Evolutionary conservation across 1,140 invertebrate species (phyloP).

Genomic region (Drosophila nikananu): DNA sequence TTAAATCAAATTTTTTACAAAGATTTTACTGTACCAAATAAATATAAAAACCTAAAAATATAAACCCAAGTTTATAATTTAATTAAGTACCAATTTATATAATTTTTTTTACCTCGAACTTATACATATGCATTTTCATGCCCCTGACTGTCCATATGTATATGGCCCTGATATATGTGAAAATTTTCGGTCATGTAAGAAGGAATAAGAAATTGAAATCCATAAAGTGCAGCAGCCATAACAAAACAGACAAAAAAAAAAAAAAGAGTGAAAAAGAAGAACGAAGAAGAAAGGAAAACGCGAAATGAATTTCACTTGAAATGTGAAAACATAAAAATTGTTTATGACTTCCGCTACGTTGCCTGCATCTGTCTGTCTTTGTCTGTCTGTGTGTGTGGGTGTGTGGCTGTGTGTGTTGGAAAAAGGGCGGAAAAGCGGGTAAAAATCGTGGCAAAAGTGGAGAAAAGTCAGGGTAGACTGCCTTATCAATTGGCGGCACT

Average conservation of each 20-base stretch:
- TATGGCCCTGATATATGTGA: conserved; percentile 28
- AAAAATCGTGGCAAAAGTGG: conserved; percentile 11
- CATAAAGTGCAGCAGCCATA: conserved; percentile 82
- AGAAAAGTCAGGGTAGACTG: conserved; percentile 17
- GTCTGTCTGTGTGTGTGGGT: conserved; percentile 14
- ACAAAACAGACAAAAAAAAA: conserved; percentile 57
- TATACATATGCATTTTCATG: background rate
- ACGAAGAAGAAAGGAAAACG: conserved; percentile 67
- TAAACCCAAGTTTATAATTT: too few relatives aligned
- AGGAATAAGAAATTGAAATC: conserved; percentile 66
- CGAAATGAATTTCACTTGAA: conserved; percentile 84
- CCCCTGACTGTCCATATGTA: conserved; percentile 15
- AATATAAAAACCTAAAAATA: too few relatives aligned
- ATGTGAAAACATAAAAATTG: conserved; percentile 84
- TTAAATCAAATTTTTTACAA: too few relatives aligned
- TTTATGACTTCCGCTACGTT: conserved; percentile 82
- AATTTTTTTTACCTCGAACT: background rate
- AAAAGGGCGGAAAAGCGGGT: conserved; percentile 20
- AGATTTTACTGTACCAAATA: background rate
- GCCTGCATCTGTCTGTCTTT: conserved; percentile 55
- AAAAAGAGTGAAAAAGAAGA: conserved; percentile 29
- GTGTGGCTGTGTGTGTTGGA: background rate
- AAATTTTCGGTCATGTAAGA: conserved; percentile 72
- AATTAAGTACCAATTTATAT: too few relatives aligned
- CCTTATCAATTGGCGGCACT: conserved; percentile 47